phyloP scores from a whole-genome alignment of 2,888 invertebrate species.

The Phengaris alcon region DNA sequence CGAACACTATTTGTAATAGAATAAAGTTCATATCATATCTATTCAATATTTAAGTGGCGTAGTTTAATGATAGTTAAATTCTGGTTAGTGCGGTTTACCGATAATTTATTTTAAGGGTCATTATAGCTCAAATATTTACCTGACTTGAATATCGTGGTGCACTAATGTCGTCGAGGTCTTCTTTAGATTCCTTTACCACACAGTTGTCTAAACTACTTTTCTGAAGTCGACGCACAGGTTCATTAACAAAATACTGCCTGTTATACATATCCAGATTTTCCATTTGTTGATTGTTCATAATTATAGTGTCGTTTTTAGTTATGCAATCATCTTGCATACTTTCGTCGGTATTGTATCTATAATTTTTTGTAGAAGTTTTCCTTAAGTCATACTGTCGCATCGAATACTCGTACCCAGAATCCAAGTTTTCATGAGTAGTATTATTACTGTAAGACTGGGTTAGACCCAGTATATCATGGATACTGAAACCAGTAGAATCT shows the following conservation, averaged over 20 bases:
- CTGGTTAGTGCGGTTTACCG: constrained; percentile 6
- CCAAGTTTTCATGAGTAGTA: constrained; percentile 52
- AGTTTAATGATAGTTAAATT: not conserved
- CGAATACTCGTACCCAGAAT: constrained; percentile 48
- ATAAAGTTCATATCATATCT: not conserved
- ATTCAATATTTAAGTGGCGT: not conserved
- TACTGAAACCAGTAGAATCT: constrained; percentile 72
- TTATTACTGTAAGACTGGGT: constrained; percentile 59
- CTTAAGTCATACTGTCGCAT: constrained; percentile 60
- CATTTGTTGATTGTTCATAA: constrained; percentile 45
- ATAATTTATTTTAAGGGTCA: constrained; percentile 44
- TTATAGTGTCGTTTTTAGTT: constrained; percentile 51
- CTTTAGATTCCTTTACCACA: constrained; percentile 56
- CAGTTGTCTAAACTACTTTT: constrained; percentile 52
- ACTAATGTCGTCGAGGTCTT: constrained; percentile 53
- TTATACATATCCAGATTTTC: constrained; percentile 56
- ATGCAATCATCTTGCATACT: constrained; percentile 52
- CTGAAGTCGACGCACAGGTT: constrained; percentile 58
- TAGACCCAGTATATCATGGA: constrained; percentile 72
- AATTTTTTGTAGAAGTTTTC: constrained; percentile 61
- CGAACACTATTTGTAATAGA: not conserved
- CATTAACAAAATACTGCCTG: constrained; percentile 55
- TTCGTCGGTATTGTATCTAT: constrained; percentile 60
- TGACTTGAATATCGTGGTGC: constrained; percentile 65
- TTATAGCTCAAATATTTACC: constrained; percentile 51